phyloP scores from a whole-genome alignment of 53 echinoderm and acorn worm genomes.

The Hippasteria phrygiana region DNA sequence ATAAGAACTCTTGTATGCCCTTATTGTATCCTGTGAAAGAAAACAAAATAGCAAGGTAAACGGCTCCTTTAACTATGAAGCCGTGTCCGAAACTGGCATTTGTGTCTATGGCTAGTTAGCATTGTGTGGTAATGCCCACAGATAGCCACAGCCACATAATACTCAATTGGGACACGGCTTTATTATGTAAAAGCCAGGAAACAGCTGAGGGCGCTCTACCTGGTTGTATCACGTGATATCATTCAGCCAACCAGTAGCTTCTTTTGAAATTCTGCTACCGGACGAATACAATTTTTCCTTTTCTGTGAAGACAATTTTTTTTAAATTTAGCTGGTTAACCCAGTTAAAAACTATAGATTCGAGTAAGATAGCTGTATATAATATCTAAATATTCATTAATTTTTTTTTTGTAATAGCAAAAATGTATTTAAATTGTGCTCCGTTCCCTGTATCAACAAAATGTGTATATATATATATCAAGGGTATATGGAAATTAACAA shows the following conservation, averaged over 20 bases:
- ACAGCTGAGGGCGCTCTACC: not conserved
- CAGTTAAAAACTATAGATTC: not conserved
- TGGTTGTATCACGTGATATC: slow-evolving; percentile 1
- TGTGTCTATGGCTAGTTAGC: too few species aligned
- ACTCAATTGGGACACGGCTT: too few species aligned
- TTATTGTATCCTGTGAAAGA: too few species aligned
- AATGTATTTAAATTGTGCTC: not conserved
- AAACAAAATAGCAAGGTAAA: too few species aligned
- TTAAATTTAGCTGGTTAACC: not conserved
- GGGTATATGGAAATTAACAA: slow-evolving; percentile 14
- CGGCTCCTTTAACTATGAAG: too few species aligned
- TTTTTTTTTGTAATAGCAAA: slow-evolving; percentile 10
- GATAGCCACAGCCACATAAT: too few species aligned
- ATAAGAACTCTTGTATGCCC: too few species aligned
- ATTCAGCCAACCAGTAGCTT: not conserved
- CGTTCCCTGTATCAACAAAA: not conserved
- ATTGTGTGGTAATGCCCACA: too few species aligned
- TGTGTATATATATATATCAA: slow-evolving; percentile 21
- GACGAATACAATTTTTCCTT: too few species aligned
- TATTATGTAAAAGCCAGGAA: not conserved
- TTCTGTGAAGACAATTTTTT: not conserved
- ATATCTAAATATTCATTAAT: not conserved
- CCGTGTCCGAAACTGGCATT: too few species aligned
- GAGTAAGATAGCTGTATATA: not conserved
- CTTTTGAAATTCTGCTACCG: too few species aligned